Conservation (phyloP, 2,113 vertebrate genomes). For the Phrynocephalus versicolor region DNA sequence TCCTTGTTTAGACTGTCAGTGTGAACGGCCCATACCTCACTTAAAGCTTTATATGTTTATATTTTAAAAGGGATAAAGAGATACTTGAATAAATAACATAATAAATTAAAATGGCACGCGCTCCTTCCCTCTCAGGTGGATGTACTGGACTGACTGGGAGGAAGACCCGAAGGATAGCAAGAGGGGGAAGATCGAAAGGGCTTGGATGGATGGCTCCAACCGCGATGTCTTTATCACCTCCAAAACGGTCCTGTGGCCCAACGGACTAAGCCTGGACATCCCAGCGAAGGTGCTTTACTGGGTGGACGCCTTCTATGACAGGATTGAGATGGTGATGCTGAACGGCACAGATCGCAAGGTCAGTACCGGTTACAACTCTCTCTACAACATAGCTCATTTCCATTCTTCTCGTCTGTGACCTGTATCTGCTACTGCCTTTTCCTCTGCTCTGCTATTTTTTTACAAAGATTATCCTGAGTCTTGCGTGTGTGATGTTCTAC, state of each 20-base stretch:
- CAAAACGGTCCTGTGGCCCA: constrained; percentile 96
- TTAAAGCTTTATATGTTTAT: neutral
- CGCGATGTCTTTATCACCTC: constrained; percentile 91
- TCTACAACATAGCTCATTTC: neutral
- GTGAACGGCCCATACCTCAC: neutral
- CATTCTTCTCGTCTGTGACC: neutral
- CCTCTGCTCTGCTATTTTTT: neutral
- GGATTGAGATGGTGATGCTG: constrained; percentile 92
- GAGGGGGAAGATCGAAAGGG: constrained; percentile 92
- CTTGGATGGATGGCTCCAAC: constrained; percentile 97
- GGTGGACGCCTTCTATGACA: constrained; percentile 98
- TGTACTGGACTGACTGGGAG: constrained; percentile 99
- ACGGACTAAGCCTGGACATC: constrained; percentile 94
- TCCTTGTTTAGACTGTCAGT: neutral
- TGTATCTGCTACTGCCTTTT: neutral
- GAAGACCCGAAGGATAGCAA: constrained; percentile 96
- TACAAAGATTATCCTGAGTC: neutral
- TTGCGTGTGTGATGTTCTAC: neutral
- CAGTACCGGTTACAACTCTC: constrained; percentile 22
- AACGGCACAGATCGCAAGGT: constrained; percentile 90
- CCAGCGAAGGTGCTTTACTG: constrained; percentile 91
- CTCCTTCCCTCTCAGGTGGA: constrained; percentile 80
- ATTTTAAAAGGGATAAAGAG: neutral
- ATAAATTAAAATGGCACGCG: neutral
- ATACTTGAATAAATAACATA: neutral